Base-by-base conservation (phyloP, 2,797 vertebrate genomes). In the Champsocephalus esox region DNA sequence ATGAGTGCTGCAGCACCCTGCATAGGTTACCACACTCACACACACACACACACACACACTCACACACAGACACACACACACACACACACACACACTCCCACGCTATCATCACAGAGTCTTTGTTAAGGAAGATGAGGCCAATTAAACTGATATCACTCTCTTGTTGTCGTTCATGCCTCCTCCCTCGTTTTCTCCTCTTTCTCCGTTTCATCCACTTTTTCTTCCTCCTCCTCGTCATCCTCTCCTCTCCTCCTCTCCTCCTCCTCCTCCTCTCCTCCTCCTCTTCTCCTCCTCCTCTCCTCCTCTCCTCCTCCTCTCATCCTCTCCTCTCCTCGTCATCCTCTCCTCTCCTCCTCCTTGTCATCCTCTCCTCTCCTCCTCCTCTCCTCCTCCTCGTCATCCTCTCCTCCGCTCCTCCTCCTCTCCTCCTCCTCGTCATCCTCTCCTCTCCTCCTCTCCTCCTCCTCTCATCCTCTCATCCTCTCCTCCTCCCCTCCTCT, bases 1-100 rank as follows among this genome's bases (percentile, higher is more conserved):
- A 93, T 93, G 88, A 93, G 90, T 75, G 82, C 87, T 24, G 84
- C 90, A 89, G 88, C 85, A 84, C 79, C 85, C 88, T 88, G 86
- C 83, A 86, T 88, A 89, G 88, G 90, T 90, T 92, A 85, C 45
- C 80, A 61, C 82, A 82, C 83, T 80, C 79, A 77, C 86, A 78
- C 70, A 79, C 85, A 79, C 77, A 67, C 75, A 58, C 73, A 56
- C 70, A 72, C 70, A 70, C 64, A 61, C 75, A 60, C 74, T 71
- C 78, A 62, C 59, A 55, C 75, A 52, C 76, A 68, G 62, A 70
- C 76, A 63, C 85, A 56, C 87, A 77, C 85, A 79, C 77, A 67
- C 78, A 58, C 73, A 56, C 70, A 72, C 70, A 66, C 19, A 19
- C 19, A 52, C 76, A 68, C 66, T 67, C 76, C 59, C 85, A 56